Percentiles rank a stretch among this genome's conserved stretches.
These are phyloP conservation scores for Vicugna pacos DNA, from an alignment of 2,113 vertebrate species.

Conservation along the genomic window DNA sequence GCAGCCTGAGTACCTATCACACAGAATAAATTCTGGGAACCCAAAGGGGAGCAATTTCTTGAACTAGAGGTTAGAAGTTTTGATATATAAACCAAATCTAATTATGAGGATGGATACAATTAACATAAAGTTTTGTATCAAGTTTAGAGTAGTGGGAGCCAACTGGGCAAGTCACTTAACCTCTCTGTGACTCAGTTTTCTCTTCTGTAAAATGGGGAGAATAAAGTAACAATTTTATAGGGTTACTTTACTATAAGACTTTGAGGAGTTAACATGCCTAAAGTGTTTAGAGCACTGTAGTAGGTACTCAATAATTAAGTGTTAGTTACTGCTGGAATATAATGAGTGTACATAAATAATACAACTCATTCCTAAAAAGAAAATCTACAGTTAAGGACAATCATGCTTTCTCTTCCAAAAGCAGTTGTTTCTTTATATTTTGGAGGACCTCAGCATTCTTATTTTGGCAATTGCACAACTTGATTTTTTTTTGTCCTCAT, in stretches of 20 bases:
- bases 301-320: background rate
- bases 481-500: background rate
- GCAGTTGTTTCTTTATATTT: slow-evolving; percentile 12
- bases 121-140: background rate
- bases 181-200: background rate
- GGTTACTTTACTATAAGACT: background rate
- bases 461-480: background rate
- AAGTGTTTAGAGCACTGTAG: background rate
- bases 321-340: background rate
- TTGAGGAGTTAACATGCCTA: background rate
- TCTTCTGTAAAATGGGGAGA: background rate
- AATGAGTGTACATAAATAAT: background rate
- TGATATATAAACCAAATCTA: background rate
- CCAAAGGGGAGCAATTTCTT: background rate
- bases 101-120: background rate
- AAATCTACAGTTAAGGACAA: background rate
- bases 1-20: background rate
- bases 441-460: background rate
- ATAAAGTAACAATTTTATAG: background rate
- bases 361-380: background rate
- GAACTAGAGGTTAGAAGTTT: background rate
- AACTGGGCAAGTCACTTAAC: background rate
- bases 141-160: background rate
- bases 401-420: background rate
- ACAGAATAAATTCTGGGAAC: background rate